These are phyloP conservation scores for Heterochromis multidens DNA, from an alignment of 2,113 vertebrate genomes.

Conservation along the genomic window DNA sequence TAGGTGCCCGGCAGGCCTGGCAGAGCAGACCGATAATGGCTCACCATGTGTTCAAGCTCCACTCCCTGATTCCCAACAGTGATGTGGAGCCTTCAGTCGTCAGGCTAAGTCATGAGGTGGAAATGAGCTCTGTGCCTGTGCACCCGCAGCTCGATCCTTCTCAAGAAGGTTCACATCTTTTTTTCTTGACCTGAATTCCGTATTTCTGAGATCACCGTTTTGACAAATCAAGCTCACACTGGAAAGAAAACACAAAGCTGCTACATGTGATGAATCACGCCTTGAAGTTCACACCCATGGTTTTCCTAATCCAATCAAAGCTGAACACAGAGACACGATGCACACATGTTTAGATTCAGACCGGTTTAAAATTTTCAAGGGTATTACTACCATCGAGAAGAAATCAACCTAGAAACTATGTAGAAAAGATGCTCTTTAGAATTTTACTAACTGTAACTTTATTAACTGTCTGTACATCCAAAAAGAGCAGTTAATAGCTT, in stretches of 20 bases:
- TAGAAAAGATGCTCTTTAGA: neutral
- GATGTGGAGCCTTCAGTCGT: neutral
- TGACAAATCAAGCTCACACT: neutral
- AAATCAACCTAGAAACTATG: neutral
- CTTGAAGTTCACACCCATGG: neutral
- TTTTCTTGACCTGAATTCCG: neutral
- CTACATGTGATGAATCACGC: neutral
- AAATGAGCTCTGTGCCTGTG: neutral
- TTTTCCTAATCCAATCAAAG: rapidly evolving
- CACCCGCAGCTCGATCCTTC: neutral
- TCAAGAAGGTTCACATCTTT: neutral
- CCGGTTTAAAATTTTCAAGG: neutral
- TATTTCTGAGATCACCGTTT: neutral
- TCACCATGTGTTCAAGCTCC: neutral
- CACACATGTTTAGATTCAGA: neutral
- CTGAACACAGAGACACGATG: neutral
- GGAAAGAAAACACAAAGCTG: neutral
- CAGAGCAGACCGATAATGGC: slow-evolving; percentile 5
- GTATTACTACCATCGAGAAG: neutral
- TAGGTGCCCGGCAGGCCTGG: neutral
- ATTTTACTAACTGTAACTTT: too few species aligned
- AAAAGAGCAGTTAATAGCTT: neutral
- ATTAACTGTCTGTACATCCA: neutral
- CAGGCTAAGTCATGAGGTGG: neutral
- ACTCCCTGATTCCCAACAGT: slow-evolving; percentile 22